Base-by-base conservation (phyloP, 2,888 invertebrate genomes). In the Sicus ferrugineus region DNA sequence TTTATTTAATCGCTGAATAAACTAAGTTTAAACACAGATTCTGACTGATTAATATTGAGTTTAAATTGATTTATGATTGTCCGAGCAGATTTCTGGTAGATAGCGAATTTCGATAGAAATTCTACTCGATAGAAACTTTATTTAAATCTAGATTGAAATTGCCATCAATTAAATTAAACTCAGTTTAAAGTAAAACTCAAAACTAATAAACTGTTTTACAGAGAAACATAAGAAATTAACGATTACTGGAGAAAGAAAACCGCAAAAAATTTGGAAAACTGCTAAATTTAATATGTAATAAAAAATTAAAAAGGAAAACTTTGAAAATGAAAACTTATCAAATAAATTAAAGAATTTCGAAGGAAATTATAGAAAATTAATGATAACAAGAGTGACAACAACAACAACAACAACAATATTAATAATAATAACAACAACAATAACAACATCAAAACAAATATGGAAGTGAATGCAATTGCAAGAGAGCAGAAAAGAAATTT, bases 271-370 rank as follows among this genome's bases (percentile, higher is more conserved):
- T 11, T 50, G 50, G 30, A 64, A 23, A 52, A 54, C 23, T 54
- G 26, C 14, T 54, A 54, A 54, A 54, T 16, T 26, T 21, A 48
- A 54, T 34, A 19, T 21, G 56, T 21, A 61, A 59, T 31, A 46
- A 3, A 62, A 16, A 63, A 28, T 19, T 7, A 34, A 50, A 19
- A 46, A 50, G 21, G 14, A 54, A n/a, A 16, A 46, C 46, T n/a
- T 5, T 9, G 9, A n/a, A 21, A 67, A 42, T 9, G 28, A 63
- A 21, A 48, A 63, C n/a, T n/a, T n/a, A n/a, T n/a, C n/a, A n/a
- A n/a, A n/a, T n/a, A n/a, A n/a, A 65, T 23, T n/a, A 54, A 50
- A 31, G 38, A 52, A 65, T 52, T 54, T 31, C 21, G 14, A 54
- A 46, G n/a, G 28, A 54, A 54, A 54, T 54, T 9, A 7, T 16